Evolutionary conservation across 2,797 vertebrate genomes (phyloP), one percentile per base, ranked within the genome.

Genomic region (Chaenodraco wilsoni): DNA sequence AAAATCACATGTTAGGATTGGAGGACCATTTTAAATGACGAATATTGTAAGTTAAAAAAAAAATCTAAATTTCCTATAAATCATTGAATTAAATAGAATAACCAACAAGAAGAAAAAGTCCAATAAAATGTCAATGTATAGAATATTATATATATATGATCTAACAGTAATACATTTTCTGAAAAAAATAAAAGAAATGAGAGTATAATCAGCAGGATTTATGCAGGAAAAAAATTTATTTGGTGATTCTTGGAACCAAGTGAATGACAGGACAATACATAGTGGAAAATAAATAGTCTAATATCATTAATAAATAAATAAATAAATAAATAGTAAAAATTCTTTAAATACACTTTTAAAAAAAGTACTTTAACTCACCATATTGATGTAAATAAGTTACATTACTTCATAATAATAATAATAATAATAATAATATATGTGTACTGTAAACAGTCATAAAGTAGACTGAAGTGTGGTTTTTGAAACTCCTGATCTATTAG

Each of bases 181-280:
- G 3, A 0, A 57, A 23, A n/a, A 31, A 57, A 33, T 37, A 56
- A n/a, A n/a, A n/a, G n/a, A n/a, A 5, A 74, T 31, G 1, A 84
- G 27, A 12, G 5, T 50, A 5, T 23, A 59, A 46, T 14, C 31
- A 81, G 5, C 21, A 70, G 0, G 3, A 63, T 78, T 44, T 6
- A 70, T 88, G 82, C 84, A 57, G 43, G 12, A 69, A 80, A 67
- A 67, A 72, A n/a, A n/a, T n/a, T 88, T 91, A 90, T 88, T 90
- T 69, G 6, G 19, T 76, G 57, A 70, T 71, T 85, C 19, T 67
- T 41, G 65, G 49, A 86, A 81, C n/a, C 27, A 83, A 69, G 33
- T 70, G 11, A 72, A 74, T 50, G 33, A 56, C 16, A 72, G 31
- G 17, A 72, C 40, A 78, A 88, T 88, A 89, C 85, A 89, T 88